Base-by-base conservation (phyloP, 37 sponge, comb jelly and placozoan genomes). In the Haliclona indistincta region DNA sequence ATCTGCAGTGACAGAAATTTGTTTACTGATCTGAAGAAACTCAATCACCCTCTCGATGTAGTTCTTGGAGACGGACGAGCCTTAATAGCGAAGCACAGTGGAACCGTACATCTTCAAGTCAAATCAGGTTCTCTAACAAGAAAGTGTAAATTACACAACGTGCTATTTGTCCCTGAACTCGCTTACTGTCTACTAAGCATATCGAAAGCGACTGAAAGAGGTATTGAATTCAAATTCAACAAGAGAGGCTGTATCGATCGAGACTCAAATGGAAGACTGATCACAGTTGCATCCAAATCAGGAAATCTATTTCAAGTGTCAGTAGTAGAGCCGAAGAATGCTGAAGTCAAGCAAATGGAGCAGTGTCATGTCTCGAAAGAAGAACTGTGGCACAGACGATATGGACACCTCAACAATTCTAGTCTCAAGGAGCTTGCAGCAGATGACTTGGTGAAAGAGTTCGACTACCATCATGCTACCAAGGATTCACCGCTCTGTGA, bases 161-260 rank as follows among this genome's bases (percentile, higher is more conserved):
- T 78, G 71, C 86, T 85, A 32, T 77, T 66, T 77, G 73, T 85
- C 43, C 74, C 86, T 32, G 38, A 62, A 38, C 68, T 85, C 15
- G 63, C 85, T 17, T 84, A 77, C 63, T 77, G 77, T 77, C 58
- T 85, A 33, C 52, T 85, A 7, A 85, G 79, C 53, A 74, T 85
- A 11, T 30, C 86, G 7, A 85, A 66, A 39, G 74, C 61, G n/a
- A 26, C n/a, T 25, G 60, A 58, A n/a, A 58, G 28, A 20, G 60
- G 60, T 25, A 25, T 25, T 20, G 7, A 6, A 7, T 20, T 58
- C 22, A 8, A 11, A 11, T 58, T 58, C 25, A 20, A 26, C 7
- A n/a, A 58, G 26, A 25, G 26, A 25, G n/a, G 60, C 25, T 58
- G 60, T 20, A n/a, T 58, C 6, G n/a, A 25, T 58, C 11, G 26